Base-by-base conservation (phyloP, 2,113 vertebrate species). In the Herpetotheres cachinnans region DNA sequence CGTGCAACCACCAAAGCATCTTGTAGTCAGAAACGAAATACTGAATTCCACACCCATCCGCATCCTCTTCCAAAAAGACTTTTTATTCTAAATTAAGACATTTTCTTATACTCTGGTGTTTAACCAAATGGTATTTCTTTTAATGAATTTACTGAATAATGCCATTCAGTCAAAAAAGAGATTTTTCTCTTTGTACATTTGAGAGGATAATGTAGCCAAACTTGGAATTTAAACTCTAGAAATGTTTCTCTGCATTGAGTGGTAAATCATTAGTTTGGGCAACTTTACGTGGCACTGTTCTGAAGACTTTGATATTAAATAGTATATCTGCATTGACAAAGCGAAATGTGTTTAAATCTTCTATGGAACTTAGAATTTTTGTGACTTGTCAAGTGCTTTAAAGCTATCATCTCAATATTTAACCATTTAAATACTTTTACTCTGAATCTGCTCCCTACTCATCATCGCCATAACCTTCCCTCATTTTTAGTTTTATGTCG, bases 391-490 rank as follows among this genome's bases (percentile, higher is more conserved):
- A n/a, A 24, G 10, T 50, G 13, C n/a, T 42, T 62, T 22, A 67
- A 87, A 95, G 26, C 44, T 20, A 17, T 8, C 12, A 5, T 38
- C 40, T 86, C 46, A 36, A 13, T 77, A 65, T 58, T 66, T 56
- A 69, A 85, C 38, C 15, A 19, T 38, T 82, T 78, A 62, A 94
- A 29, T 65, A 29, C 14, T 62, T 72, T 12, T 8, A 13, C 22
- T n/a, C 22, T 47, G 26, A 69, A 30, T 59, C 52, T 56, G 16
- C 9, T 80, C 16, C 13, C 14, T 62, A 7, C 27, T 78, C 0
- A 0, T 74, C 8, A 6, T 13, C 63, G 54, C 36, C 0, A 0
- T 38, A n/a, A 70, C 46, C 8, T 7, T 88, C 40, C 54, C 20
- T 82, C 4, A 0, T 13, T 61, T 72, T 63, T 16, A 36, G 13